phyloP scores from a whole-genome alignment of 2,888 invertebrate genomes.

The Drosophila neonasuta region DNA sequence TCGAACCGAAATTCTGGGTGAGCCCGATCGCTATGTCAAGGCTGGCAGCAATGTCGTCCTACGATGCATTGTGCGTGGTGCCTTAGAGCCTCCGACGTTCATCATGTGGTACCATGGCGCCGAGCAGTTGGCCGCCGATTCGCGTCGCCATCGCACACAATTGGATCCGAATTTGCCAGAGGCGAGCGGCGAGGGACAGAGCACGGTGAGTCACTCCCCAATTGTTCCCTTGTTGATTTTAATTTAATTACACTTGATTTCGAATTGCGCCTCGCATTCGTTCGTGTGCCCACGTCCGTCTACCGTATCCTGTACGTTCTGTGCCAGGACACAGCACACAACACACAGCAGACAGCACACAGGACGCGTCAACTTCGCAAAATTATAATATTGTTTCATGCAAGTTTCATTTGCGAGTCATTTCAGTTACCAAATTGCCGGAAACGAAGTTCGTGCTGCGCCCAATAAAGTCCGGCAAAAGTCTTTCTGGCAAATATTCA shows the following conservation, averaged over 20 bases:
- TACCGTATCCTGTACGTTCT: conserved; percentile 1
- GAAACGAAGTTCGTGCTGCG: conserved; percentile 22
- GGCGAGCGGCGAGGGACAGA: conserved; percentile 79
- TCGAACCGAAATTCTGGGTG: conserved; percentile 94
- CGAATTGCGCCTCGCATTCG: conserved; percentile 41
- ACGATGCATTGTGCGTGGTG: conserved; percentile 94
- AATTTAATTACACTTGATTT: conserved; percentile 76
- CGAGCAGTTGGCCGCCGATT: conserved; percentile 81
- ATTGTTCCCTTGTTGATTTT: conserved; percentile 73
- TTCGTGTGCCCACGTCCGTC: conserved; percentile 22
- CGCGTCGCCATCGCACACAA: conserved; percentile 81
- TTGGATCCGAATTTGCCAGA: conserved; percentile 81
- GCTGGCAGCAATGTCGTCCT: conserved; percentile 94
- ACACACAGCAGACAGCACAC: not conserved
- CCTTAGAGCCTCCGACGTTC: conserved; percentile 94
- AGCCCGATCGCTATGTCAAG: conserved; percentile 94
- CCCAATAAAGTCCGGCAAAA: not conserved
- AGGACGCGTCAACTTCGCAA: conserved; percentile 18
- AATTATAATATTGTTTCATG: conserved; percentile 65
- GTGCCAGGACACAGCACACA: not conserved
- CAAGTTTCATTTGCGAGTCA: conserved; percentile 56
- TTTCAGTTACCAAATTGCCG: conserved; percentile 28
- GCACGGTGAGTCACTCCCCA: conserved; percentile 78
- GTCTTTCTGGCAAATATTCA: conserved; percentile 17
- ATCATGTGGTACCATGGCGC: conserved; percentile 94